Evolutionary conservation across 2,113 vertebrate genomes (phyloP), one percentile per base, ranked within the genome.

Genomic region (Lampris megalopsis): DNA sequence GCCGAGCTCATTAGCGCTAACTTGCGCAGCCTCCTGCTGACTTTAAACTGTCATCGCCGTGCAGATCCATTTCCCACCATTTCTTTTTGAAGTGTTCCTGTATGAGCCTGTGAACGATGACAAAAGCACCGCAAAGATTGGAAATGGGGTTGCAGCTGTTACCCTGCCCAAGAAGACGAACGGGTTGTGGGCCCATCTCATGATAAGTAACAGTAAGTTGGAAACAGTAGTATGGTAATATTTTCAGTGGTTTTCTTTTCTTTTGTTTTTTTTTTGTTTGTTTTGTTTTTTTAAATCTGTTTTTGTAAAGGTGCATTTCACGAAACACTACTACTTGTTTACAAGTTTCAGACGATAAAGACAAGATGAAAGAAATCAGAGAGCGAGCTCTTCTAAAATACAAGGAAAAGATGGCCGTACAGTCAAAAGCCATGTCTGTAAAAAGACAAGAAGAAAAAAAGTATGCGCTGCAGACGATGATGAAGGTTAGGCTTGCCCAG

Each of bases 51-150:
- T 45, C 35, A 24, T 56, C 9, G 48, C 47, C 3, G 65, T 42
- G 67, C 83, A 99, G 98, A 96, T 98, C 43, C 96, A 94, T 92
- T 93, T 91, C 36, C 94, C 96, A 8, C 98, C 98, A 0, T 98
- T 95, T 83, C 87, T 99, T 38, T 98, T 98, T 68, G 98, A 99
- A 73, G 94, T 89, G 0, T 88, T 98, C 89, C 88, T 97, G 0
- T 95, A 85, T 10, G 94, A 94, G 38, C 92, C 94, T 9, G 93
- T 99, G 41, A 95, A 97, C 67, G 96, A 97, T 2, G 91, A 83
- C 7, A 93, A 73, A 64, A 97, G 97, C 85, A 88, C 92, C 35
- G 97, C 96, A 1, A 97, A 93, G 83, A 90, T 99, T 82, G 95
- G 94, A 73, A 87, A 97, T 71, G 96, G 95, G 35, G 75, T 80